phyloP scores from a whole-genome alignment of 2,113 vertebrate genomes.

The Notothenia rossii region DNA sequence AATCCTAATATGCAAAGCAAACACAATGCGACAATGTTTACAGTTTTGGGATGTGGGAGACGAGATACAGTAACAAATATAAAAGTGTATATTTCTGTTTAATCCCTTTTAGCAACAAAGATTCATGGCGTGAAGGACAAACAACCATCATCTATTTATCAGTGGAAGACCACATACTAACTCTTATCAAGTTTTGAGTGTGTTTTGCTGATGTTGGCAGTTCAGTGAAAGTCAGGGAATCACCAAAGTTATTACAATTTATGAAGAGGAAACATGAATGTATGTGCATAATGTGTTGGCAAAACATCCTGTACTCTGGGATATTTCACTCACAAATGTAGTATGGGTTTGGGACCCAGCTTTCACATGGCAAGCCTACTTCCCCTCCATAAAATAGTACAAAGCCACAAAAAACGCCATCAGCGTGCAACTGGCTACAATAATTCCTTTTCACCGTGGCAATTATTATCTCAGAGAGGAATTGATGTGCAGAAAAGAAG shows the following conservation, averaged over 20 bases:
- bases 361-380: neutral
- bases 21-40: neutral
- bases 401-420: neutral
- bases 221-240: too few relatives aligned
- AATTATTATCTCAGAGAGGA: constrained; percentile 16
- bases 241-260: too few relatives aligned
- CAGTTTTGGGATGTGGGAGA: neutral
- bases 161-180: neutral
- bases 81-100: neutral
- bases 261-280: too few relatives aligned
- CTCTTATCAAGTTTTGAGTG: neutral
- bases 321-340: too few relatives aligned
- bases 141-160: neutral
- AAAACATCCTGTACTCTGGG: too few relatives aligned
- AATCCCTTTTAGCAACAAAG: constrained; percentile 20
- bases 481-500: neutral
- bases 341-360: too few relatives aligned
- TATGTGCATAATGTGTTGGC: too few relatives aligned
- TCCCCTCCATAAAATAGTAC: neutral
- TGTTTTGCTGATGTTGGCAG: too few relatives aligned
- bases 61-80: constrained; percentile 10
- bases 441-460: neutral
- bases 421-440: neutral
- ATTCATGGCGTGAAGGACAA: constrained; percentile 1
- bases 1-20: constrained; percentile 38